These are phyloP conservation scores for Megaceryle torquata DNA, from an alignment of 2,113 vertebrate genomes.

Conservation along the genomic window DNA sequence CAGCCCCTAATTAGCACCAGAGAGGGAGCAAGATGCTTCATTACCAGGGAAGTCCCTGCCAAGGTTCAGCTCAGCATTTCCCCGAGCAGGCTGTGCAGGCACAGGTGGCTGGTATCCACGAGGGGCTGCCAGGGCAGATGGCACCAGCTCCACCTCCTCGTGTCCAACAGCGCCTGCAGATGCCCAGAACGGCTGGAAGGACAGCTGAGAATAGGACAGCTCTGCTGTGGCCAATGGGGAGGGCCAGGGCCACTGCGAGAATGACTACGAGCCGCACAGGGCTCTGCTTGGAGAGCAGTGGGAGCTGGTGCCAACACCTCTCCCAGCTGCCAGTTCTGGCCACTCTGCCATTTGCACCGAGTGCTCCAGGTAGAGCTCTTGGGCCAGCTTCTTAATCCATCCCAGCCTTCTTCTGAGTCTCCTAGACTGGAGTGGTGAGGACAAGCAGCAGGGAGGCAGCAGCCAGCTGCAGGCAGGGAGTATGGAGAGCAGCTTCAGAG, in stretches of 20 bases:
- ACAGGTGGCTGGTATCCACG: background rate
- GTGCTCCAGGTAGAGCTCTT: background rate
- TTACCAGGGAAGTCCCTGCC: background rate
- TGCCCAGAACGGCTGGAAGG: background rate
- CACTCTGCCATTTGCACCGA: fast-evolving
- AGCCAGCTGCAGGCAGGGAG: background rate
- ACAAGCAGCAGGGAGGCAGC: background rate
- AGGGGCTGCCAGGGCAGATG: slow-evolving; percentile 9
- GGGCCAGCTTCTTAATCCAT: background rate
- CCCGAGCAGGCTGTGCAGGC: background rate
- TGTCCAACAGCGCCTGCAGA: background rate
- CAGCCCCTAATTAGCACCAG: background rate
- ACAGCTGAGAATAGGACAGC: background rate
- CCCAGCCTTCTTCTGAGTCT: background rate
- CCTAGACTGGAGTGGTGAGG: background rate
- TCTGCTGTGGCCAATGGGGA: background rate
- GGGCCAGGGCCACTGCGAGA: background rate
- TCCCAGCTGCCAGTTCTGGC: background rate
- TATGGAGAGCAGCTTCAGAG: background rate
- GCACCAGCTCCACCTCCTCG: slow-evolving; percentile 9
- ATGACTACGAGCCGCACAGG: fast-evolving
- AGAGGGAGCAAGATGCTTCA: background rate
- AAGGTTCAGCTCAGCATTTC: background rate
- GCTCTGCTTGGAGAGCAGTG: background rate
- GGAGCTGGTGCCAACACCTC: background rate